These are phyloP conservation scores for Cerastoderma edule DNA, from an alignment of 2,888 invertebrate genomes.

Conservation along the genomic window DNA sequence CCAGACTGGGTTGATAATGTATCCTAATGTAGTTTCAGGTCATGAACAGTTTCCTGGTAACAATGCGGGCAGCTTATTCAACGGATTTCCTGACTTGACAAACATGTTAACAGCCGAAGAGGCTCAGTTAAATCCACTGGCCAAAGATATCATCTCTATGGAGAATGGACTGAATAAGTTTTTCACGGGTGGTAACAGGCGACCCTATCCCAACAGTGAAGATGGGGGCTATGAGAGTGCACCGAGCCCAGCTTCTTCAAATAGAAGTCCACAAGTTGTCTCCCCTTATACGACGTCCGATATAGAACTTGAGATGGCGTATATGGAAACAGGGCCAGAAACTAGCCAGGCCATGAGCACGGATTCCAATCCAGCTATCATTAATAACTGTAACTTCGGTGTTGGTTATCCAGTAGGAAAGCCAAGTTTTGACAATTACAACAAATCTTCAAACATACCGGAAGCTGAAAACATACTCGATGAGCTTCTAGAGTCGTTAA, in stretches of 20 bases:
- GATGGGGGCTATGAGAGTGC: conserved; percentile 59
- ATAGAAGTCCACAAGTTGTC: conserved; percentile 42
- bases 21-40: too few relatives aligned
- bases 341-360: conserved; percentile 14
- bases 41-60: conserved; percentile 12
- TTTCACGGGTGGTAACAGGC: conserved; percentile 1
- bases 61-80: conserved; percentile 6
- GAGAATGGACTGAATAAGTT: conserved; percentile 10
- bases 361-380: conserved; percentile 28
- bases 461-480: conserved; percentile 42
- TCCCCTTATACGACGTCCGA: conserved; percentile 27
- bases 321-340: neutral
- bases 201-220: conserved; percentile 19
- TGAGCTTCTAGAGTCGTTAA: conserved; percentile 42
- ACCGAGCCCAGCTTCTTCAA: conserved; percentile 44
- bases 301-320: neutral
- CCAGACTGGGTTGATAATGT: too few relatives aligned
- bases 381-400: conserved; percentile 39
- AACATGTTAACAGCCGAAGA: too few relatives aligned
- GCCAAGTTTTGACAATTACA: conserved; percentile 18
- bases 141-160: neutral
- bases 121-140: neutral
- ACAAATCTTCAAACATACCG: conserved; percentile 18
- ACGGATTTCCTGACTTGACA: too few relatives aligned
- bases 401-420: conserved; percentile 28